Conservation (phyloP, 2,113 vertebrate species). For the Planiliza haematocheilus region DNA sequence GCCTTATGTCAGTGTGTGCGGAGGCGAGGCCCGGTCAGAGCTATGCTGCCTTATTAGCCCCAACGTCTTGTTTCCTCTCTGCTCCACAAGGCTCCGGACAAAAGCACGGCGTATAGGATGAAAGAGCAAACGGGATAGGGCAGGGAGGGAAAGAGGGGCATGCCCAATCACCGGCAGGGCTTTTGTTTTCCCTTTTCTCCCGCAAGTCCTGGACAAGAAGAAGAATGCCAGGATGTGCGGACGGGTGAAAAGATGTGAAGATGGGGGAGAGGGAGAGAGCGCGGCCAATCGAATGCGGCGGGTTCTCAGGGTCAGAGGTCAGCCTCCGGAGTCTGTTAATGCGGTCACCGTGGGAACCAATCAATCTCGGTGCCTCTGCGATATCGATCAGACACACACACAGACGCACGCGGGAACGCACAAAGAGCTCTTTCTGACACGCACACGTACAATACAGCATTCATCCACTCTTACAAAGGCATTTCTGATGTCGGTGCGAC, state of each 20-base stretch:
- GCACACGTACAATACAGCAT: conserved; percentile 34
- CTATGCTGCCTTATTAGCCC: conserved; percentile 43
- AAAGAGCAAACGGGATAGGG: conserved; percentile 50
- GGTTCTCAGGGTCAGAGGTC: conserved; percentile 88
- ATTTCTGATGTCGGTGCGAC: conserved; percentile 12
- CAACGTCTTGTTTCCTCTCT: conserved; percentile 37
- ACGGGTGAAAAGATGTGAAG: conserved; percentile 38
- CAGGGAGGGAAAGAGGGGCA: conserved; percentile 62
- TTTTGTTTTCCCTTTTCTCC: conserved; percentile 45
- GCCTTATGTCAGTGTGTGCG: conserved; percentile 4
- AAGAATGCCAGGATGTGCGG: conserved; percentile 48
- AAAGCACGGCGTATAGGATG: conserved; percentile 18
- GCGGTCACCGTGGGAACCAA: conserved; percentile 89
- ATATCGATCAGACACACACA: conserved; percentile 86
- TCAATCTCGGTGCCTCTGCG: conserved; percentile 90
- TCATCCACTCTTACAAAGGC: conserved; percentile 28
- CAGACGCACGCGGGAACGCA: conserved; percentile 33
- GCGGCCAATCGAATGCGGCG: conserved; percentile 81
- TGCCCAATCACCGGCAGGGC: conserved; percentile 56
- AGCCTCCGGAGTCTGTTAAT: conserved; percentile 87
- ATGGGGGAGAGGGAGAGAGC: conserved; percentile 73
- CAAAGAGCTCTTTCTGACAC: conserved; percentile 43
- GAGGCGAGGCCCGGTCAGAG: neutral
- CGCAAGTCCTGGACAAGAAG: conserved; percentile 33
- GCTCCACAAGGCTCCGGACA: conserved; percentile 22